Evolutionary conservation across 2,888 invertebrate genomes (phyloP), one percentile per base, ranked within the genome.

Genomic region (Cephus rjabovi): DNA sequence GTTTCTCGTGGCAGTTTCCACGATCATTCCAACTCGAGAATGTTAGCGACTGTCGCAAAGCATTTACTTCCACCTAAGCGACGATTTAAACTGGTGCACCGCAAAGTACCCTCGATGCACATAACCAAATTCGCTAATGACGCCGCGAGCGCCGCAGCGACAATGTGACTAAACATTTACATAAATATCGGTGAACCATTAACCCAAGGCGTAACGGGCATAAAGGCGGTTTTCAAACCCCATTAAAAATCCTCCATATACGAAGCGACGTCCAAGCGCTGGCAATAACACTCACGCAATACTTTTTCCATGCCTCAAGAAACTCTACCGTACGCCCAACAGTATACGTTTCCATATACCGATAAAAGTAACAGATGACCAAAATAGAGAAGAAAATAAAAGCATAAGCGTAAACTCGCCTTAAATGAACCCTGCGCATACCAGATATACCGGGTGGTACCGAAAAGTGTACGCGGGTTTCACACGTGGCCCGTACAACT

Each of bases 151-250:
- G 56, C 56, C 56, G 23, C 56, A 56, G 77, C 83, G 81, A 86
- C 86, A 82, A 85, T 85, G 86, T 79, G 84, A 15, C 56, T 23
- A 83, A 86, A 86, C 86, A 85, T 86, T 86, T 86, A 84, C 85
- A 84, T 83, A 83, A 86, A 86, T 86, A 86, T 86, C 86, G 86
- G 85, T 82, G 85, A 86, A 86, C 84, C 86, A 86, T 86, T 86
- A 86, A 82, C 81, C 71, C 83, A 83, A 81, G 80, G 78, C 79
- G 79, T 80, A 79, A 81, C 81, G 80, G 79, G 80, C 75, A 78
- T 82, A 81, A 82, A 82, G 56, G 56, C 23, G 23, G 56, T 23
- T 56, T 56, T 15, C 56, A 56, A 56, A 56, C 23, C 23, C 23
- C 56, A 56, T 56, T 56, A 9, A 56, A 56, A 56, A 23, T 56